Evolutionary conservation across 1,140 invertebrate genomes (phyloP), one percentile per base, ranked within the genome.

Genomic region (Cydia strobilella): DNA sequence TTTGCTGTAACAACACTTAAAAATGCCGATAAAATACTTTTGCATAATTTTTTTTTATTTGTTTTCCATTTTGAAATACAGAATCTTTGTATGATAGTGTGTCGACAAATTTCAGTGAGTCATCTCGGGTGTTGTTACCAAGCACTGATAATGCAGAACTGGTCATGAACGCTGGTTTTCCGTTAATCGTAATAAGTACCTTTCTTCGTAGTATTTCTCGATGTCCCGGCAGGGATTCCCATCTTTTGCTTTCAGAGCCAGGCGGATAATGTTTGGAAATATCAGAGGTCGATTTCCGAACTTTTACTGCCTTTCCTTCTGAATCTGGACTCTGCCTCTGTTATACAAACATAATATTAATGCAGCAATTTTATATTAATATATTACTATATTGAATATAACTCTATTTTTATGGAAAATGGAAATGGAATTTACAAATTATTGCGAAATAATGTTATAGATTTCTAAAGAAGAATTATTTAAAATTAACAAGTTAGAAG

Each of bases 31-130:
- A 31, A 31, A 6, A 31, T 6, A 6, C 0, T 4, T 3, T 31
- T 5, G 0, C 0, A 6, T 31, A 4, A 5, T 31, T 31, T 6
- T 2, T 31, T 31, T 31, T 31, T 31, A 31, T 31, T 31, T 6
- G 5, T 31, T 31, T 6, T 31, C 5, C 31, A 31, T 31, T 31
- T 31, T 31, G 5, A 6, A 31, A 31, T 31, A 4, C 3, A 31
- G 1, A 4, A 1, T 6, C 6, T 31, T 6, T 31, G 31, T 31
- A 31, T 6, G 31, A 31, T 6, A 31, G 5, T n/a, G n/a, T n/a
- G 31, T 0, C 2, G 0, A 4, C 31, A 6, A 6, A 2, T 4
- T 74, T 82, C 81, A 3, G 86, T 88, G 3, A 91, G 51, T 75
- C 90, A 48, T 2, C 13, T 48, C 9, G 45, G 45, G 3, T 9